phyloP scores from a whole-genome alignment of 1,140 invertebrate species.

The Eriocheir sinensis region DNA sequence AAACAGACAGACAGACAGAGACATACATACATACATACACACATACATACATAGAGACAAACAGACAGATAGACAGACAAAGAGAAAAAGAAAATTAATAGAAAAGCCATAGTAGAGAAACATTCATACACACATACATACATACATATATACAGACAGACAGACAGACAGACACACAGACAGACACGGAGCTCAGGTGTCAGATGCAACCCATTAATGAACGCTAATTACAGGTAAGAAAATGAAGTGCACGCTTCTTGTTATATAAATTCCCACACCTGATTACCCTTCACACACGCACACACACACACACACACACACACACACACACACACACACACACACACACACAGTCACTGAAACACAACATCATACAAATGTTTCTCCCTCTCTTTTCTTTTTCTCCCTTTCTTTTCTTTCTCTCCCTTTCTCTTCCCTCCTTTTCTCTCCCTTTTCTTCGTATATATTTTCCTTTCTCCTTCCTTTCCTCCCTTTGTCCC shows the following conservation, averaged over 20 bases:
- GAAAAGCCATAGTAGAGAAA: background rate
- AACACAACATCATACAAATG: no score
- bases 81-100: no score
- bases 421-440: no score
- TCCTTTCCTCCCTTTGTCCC: conserved; percentile 1
- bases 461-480: background rate
- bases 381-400: background rate
- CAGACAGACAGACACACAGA: background rate
- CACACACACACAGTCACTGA: no score
- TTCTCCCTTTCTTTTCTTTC: background rate
- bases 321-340: background rate
- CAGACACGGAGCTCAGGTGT: no score
- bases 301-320: background rate
- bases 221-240: background rate
- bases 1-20: background rate
- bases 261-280: background rate
- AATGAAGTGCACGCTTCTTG: background rate
- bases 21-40: background rate
- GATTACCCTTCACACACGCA: background rate
- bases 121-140: background rate
- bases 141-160: background rate
- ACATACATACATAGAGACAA: background rate
- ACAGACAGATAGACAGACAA: no score
- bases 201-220: no score
- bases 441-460: no score